These are phyloP conservation scores for Euura saliciscinereae DNA, from an alignment of 1,140 invertebrate genomes.

Conservation along the genomic window DNA sequence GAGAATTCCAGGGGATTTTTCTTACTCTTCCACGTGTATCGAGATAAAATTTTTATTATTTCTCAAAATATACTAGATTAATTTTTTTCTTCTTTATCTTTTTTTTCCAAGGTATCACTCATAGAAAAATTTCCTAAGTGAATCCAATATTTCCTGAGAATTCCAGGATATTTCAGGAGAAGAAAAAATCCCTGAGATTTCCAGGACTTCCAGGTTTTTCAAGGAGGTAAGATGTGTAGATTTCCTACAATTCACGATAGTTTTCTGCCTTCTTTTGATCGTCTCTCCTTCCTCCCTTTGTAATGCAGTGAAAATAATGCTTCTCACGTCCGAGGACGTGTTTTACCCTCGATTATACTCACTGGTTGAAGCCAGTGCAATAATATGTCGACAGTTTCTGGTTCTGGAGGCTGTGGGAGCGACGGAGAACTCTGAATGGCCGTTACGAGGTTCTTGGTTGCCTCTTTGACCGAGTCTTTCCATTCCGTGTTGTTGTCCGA, in stretches of 20 bases:
- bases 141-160: too few species aligned
- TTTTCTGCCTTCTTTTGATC: neutral
- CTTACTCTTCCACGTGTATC: too few species aligned
- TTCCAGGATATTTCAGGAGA: too few species aligned
- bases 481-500: slow-evolving; percentile 43
- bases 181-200: too few species aligned
- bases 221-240: too few species aligned
- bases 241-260: neutral
- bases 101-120: neutral
- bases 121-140: too few species aligned
- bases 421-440: slow-evolving; percentile 49
- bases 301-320: neutral
- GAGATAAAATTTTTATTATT: too few species aligned
- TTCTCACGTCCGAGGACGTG: neutral
- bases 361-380: slow-evolving; percentile 56
- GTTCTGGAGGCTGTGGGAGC: slow-evolving; percentile 46
- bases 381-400: slow-evolving; percentile 45
- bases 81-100: slow-evolving; percentile 7
- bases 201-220: too few species aligned
- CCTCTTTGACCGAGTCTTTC: slow-evolving; percentile 52
- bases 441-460: slow-evolving; percentile 45
- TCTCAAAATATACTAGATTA: too few species aligned
- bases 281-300: neutral
- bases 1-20: too few species aligned
- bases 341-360: slow-evolving; percentile 24